Evolutionary conservation across 1,140 invertebrate genomes (phyloP), one percentile per base, ranked within the genome.

Genomic region (Bemisia tabaci): DNA sequence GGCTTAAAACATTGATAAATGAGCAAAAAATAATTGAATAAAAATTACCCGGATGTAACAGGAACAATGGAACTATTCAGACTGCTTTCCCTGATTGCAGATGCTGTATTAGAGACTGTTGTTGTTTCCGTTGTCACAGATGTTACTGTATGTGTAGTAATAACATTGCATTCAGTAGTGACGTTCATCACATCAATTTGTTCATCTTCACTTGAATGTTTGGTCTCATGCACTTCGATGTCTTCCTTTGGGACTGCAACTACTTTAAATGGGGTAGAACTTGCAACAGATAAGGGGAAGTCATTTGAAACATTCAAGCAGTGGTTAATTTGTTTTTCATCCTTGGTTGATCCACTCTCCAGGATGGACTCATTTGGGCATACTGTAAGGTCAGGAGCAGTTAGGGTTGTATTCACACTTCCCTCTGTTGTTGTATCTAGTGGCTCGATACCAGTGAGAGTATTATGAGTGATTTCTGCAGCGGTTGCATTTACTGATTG

Each of bases 351-450:
- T 12, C 24, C 48, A n/a, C 24, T 59, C 22, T 58, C 27, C 2
- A 58, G 22, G 2, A 22, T 23, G 11, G 64, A 65, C 2, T 59
- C 64, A 25, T 58, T 58, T 21, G 58, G 33, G 1, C 69, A 69
- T 58, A 67, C 70, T 21, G 69, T 69, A 71, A 68, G 24, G 68
- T 67, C 39, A 66, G 5, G 5, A 17, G 5, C 17, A 5, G 33
- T 48, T 5, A 5, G 5, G 17, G 17, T 17, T 48, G 5, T 17
- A 48, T 48, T 48, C 5, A 48, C 33, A 17, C 33, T 48, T n/a
- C n/a, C n/a, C 33, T 48, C 33, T 5, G 33, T 48, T 48, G 33
- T 48, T n/a, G n/a, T n/a, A 26, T 24, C 2, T 24, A 9, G 62
- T 63, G 22, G 62, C 23, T 21, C 21, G 27, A 22, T 39, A 64